A percentile compares a stretch with the other conserved stretches of the same genome.
Evolutionary conservation across 2,888 invertebrate species (phyloP).

Genomic region (Clistopyga incitator): DNA sequence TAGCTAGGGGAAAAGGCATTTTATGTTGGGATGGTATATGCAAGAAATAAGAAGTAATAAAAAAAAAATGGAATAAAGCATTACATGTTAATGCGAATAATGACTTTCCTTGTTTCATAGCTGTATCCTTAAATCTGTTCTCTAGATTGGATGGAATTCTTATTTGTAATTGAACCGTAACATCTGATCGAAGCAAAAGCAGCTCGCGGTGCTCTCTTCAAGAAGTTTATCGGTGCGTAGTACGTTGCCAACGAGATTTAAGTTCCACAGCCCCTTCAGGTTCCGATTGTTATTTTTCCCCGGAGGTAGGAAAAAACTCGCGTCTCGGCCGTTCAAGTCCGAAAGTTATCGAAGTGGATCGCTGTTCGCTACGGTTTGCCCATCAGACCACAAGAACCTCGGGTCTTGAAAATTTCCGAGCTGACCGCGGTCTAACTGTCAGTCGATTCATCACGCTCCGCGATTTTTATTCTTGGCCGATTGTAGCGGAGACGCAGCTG

Average conservation of each 20-base stretch:
- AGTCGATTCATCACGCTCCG: slow-evolving; percentile 63
- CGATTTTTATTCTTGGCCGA: slow-evolving; percentile 62
- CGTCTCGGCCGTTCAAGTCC: slow-evolving; percentile 2
- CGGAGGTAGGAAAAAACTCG: slow-evolving; percentile 9
- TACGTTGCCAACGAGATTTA: background rate
- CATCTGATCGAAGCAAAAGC: background rate
- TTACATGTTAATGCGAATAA: background rate
- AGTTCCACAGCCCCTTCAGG: background rate
- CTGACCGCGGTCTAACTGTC: slow-evolving; percentile 42
- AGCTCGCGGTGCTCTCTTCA: too few species aligned
- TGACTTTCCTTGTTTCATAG: background rate
- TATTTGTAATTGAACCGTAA: background rate
- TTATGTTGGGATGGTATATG: background rate
- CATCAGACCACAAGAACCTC: background rate
- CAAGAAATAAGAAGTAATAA: too few species aligned
- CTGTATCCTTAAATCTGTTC: background rate
- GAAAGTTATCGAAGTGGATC: slow-evolving; percentile 40
- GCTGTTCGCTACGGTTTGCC: background rate
- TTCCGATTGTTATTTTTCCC: slow-evolving; percentile 18
- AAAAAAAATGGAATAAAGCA: background rate
- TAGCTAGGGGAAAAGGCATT: slow-evolving; percentile 40
- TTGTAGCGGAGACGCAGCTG: slow-evolving; percentile 39
- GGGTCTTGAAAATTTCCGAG: slow-evolving; percentile 50
- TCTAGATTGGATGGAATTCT: background rate
- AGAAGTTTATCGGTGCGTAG: background rate